Conservation (phyloP, 2,888 invertebrate genomes). For the Stegophylla sp. region DNA sequence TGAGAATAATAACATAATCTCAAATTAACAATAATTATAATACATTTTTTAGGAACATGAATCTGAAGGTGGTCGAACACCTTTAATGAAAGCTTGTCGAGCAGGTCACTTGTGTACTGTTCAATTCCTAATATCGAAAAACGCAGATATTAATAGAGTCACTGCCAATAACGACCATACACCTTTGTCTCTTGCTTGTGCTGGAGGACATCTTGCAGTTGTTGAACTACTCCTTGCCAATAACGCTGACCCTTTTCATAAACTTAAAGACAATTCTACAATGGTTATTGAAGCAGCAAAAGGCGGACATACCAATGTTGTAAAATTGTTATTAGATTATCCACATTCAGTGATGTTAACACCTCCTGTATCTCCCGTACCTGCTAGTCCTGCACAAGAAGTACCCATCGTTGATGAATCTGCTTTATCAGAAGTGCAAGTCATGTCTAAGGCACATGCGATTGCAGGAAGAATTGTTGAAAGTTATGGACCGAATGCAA, state of each 20-base stretch:
- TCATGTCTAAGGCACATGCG: conserved; percentile 51
- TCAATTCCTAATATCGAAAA: conserved; percentile 89
- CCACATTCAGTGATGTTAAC: conserved; percentile 72
- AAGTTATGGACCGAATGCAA: conserved; percentile 55
- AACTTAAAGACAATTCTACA: conserved; percentile 96
- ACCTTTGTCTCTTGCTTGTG: conserved; percentile 93
- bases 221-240: conserved; percentile 90
- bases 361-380: conserved; percentile 50
- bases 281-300: conserved; percentile 99
- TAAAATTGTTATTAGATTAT: conserved; percentile 92
- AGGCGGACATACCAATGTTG: conserved; percentile 95
- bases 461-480: conserved; percentile 56
- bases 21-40: not conserved
- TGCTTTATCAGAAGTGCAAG: conserved; percentile 49
- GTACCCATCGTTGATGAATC: conserved; percentile 37
- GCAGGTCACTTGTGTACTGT: conserved; percentile 96
- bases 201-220: conserved; percentile 92
- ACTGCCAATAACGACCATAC: conserved; percentile 97
- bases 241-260: conserved; percentile 94
- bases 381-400: conserved; percentile 25
- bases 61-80: conserved; percentile 95
- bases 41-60: conserved; percentile 79
- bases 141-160: conserved; percentile 84
- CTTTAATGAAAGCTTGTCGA: conserved; percentile 97
- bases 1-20: too few relatives aligned